Base-by-base conservation (phyloP, 1,140 invertebrate species). In the Drosophila pruinosa region DNA sequence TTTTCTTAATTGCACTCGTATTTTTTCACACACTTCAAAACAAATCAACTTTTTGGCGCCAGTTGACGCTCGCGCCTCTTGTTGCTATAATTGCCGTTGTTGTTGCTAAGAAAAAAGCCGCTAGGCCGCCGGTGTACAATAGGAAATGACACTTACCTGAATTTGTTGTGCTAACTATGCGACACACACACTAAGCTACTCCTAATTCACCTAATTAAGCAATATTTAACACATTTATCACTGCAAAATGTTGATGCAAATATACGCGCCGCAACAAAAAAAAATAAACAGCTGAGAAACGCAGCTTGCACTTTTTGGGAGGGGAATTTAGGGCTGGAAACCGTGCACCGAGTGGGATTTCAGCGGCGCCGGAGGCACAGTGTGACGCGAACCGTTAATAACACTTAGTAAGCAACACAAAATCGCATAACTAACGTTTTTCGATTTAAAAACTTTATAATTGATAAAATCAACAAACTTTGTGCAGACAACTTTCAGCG, bases 341-440 rank as follows among this genome's bases (percentile, higher is more conserved):
- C 63, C 69, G 69, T 43, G 43, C 69, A 72, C 69, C 69, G 63
- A 45, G 53, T 72, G 69, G 69, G 53, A 67, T 45, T 67, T 26
- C 61, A 72, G 43, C 69, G 69, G 47, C 62, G 69, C 69, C 69
- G 63, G 69, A 45, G 38, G 63, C 62, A 67, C 63, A 26, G 5
- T 52, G 28, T 54, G 12, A 39, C 17, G 10, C 50, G 17, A 56
- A 38, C n/a, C 12, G 50, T 24, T 38, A 2, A 2, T 2, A 7
- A 7, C 6, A 12, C 1, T 31, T 39, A 28, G 3, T 28, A 17
- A 5, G 10, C 7, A 14, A 15, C 15, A 12, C 26, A 15, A 36
- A 3, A 34, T 10, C 17, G 41, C 14, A 24, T 54, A 24, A 5
- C 43, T 17, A 5, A 31, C 14, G n/a, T 34, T 48, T 14, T 26